Base-by-base conservation (phyloP, 2,797 vertebrate species). In the Sebastes diploproa region DNA sequence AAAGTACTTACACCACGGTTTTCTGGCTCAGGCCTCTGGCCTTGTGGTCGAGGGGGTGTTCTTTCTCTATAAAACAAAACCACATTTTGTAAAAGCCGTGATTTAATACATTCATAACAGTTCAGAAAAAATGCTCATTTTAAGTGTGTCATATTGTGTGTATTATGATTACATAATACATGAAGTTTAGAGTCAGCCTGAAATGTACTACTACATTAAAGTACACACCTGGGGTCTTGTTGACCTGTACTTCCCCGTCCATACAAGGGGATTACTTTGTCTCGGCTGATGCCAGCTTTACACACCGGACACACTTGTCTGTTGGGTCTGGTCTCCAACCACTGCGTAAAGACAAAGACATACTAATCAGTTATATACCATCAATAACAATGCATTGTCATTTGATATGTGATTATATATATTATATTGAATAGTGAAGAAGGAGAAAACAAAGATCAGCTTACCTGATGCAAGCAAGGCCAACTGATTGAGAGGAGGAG, bases 401-500 rank as follows among this genome's bases (percentile, higher is more conserved):
- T 38, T 63, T 77, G 5, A 23, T 38, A 38, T 38, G 36, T 38
- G 36, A 38, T 38, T 38, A 38, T 38, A 38, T 38, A 38, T 38
- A 38, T 38, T 38, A 38, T 14, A 38, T 38, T 38, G 67, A 58
- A 22, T 6, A 12, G 20, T 29, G 11, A 69, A 63, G 59, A 78
- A 23, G 91, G 90, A 92, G 77, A 88, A 94, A 89, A 93, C 2
- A 56, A 93, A 87, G 14, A 54, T 65, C 6, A 7, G 25, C 79
- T 96, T 95, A 99, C 98, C 96, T 99, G 98, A 93, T 99, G 98
- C 95, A 99, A 97, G 95, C 98, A 99, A 1, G 98, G 98, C 98
- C 98, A 99, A 80, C 98, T 99, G 68, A 50, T 74, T 2, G 32
- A 38, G 65, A 55, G 46, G 27, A 18, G 11, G 67, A 7, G 81